Evolutionary conservation across 2,113 vertebrate species (phyloP), one percentile per base, ranked within the genome.

Genomic region (Typhlomys cinereus): DNA sequence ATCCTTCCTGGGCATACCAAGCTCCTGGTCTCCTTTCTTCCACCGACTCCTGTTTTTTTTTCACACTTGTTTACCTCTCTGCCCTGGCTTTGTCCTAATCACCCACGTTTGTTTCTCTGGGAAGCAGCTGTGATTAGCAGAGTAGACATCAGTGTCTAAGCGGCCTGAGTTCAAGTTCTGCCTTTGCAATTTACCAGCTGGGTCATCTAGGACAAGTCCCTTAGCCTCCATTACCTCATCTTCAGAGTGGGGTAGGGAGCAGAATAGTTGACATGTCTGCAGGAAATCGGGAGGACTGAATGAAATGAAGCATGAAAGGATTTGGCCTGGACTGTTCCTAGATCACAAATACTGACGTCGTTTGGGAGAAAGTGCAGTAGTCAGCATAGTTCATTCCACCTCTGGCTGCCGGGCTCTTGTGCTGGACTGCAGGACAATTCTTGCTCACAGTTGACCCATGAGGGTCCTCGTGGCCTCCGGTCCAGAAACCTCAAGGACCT

Each of bases 231-330:
- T 44, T 39, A 27, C 46, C 71, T 67, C 88, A 23, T 50, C 79
- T 48, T 78, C 34, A 57, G 50, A 64, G 46, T 46, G 25, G 39
- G 15, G 29, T 14, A 10, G 23, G 46, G 41, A 61, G 82, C 67
- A 78, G 61, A 76, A 76, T 34, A 54, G 41, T 50, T 78, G 52
- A 36, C 13, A 50, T 86, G 59, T 36, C 31, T 20, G 41, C 36
- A 62, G 36, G 85, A 92, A 84, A 59, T 20, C 8, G 70, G 48
- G 79, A 92, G 48, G 82, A 80, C 27, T 31, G 66, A 75, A 92
- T 57, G 59, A 83, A 80, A 67, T n/a, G 73, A 75, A 31, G 41
- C 12, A 6, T 7, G 36, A 71, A 69, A 41, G 41, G 61, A 92
- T 61, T 44, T 34, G 39, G 15, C 36, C 25, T 21, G 3, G 17